Evolutionary conservation across 2,113 vertebrate genomes (phyloP), one percentile per base, ranked within the genome.

Genomic region (Typhlomys cinereus): DNA sequence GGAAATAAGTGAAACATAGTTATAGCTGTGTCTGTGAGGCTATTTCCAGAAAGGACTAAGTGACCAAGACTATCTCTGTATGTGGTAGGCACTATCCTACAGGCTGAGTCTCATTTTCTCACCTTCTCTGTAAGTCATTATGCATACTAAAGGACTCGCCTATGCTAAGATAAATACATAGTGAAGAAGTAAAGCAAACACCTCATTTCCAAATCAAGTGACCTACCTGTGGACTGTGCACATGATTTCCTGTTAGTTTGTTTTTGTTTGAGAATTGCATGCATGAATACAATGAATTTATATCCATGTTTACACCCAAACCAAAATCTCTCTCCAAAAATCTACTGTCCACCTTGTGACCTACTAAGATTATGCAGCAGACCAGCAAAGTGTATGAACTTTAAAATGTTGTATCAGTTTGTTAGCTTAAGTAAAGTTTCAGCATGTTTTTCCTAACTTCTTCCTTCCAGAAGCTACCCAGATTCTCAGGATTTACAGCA

Each of bases 181-280:
- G 6, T 41, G 80, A 73, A 62, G 29, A 86, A 92, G 83, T 48
- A 48, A 80, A 84, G 25, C 8, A 93, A 50, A 64, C 3, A 76
- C n/a, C 5, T 48, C 31, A 48, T 88, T 94, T 87, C 13, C 20
- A 82, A 70, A 50, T 71, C 62, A 83, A 36, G 57, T 94, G 69
- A 3, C 4, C 11, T 79, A 73, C 73, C 46, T 61, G 34, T 80
- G 31, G 20, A 79, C 13, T 90, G 9, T 74, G 23, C 11, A 29
- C 36, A 91, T 89, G 4, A 50, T 89, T 91, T 71, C 86, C 66
- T 84, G n/a, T n/a, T n/a, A n/a, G n/a, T n/a, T n/a, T n/a, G n/a
- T n/a, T n/a, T n/a, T n/a, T n/a, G n/a, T n/a, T n/a, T n/a, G n/a
- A n/a, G n/a, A n/a, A n/a, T n/a, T n/a, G n/a, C n/a, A n/a, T n/a